Evolutionary conservation across 1,140 invertebrate species (phyloP).

Genomic region (Wasmannia auropunctata): DNA sequence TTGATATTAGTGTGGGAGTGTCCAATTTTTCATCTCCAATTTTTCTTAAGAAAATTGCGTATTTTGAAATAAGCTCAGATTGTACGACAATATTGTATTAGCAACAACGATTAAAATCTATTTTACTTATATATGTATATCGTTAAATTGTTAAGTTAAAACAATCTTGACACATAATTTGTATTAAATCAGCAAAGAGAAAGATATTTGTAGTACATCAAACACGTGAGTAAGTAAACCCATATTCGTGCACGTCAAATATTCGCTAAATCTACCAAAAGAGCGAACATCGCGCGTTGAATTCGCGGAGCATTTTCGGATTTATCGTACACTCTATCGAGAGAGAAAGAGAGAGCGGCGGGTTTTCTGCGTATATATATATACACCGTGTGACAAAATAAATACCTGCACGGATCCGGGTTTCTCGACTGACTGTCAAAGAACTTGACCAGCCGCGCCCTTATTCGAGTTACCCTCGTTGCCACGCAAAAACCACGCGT

Average conservation of each 20-base stretch:
- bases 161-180: neutral
- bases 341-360: neutral
- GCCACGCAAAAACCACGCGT: slow-evolving; percentile 40
- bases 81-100: neutral
- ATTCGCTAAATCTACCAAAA: slow-evolving; percentile 10
- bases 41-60: neutral
- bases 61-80: neutral
- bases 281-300: neutral
- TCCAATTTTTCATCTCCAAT: neutral
- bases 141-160: neutral
- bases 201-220: neutral
- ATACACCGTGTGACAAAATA: slow-evolving; percentile 16
- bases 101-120: neutral
- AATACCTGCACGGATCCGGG: slow-evolving; percentile 9
- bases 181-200: neutral
- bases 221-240: neutral
- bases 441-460: slow-evolving; percentile 37
- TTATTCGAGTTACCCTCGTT: slow-evolving; percentile 35
- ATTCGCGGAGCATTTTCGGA: neutral
- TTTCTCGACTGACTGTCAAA: slow-evolving; percentile 34
- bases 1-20: neutral
- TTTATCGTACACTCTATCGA: slow-evolving; percentile 17
- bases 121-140: neutral
- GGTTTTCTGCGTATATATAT: neutral
- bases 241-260: neutral